Base-by-base conservation (phyloP, 2,888 invertebrate genomes). In the Sclerodermus sp. region DNA sequence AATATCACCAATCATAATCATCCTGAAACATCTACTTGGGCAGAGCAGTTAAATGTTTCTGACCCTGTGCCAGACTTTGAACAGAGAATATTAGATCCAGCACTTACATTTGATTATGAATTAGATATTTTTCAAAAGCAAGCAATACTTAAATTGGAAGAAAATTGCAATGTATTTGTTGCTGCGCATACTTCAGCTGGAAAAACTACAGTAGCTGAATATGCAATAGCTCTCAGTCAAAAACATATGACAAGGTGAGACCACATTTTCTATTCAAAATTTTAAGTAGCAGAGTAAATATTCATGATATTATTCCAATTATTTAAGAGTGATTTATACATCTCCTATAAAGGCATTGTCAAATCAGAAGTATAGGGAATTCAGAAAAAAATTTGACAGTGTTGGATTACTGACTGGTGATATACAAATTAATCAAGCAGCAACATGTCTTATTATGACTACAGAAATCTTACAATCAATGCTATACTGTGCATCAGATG, bases 151-250 rank as follows among this genome's bases (percentile, higher is more conserved):
- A 93, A 92, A 75, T 79, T 99, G 47, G 98, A 99, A 79, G 89
- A 92, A 67, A 90, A 93, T 12, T 90, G 95, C 66, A 94, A 95
- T 75, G 95, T 99, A 0, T 98, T 99, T 79, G 97, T 99, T 0
- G 96, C 99, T 0, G 99, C 99, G 0, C 99, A 99, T 74, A 99
- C 99, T 0, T 99, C 99, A 0, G 99, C 99, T 1, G 95, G 93
- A 17, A 99, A 99, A 82, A 99, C 99, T 0, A 98, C 96, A 0
- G 96, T 99, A 1, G 99, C 99, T 0, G 99, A 99, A 80, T 99
- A 99, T 79, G 99, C 99, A 0, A 96, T 99, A 62, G 98, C 98
- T 0, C 82, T 99, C 70, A 94, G 96, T 0, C 87, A 92, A 68
- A 88, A 89, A 62, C 93, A 96, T 77, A 90, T 91, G 82, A 96